Percentiles rank a stretch among this genome's conserved stretches.
These are phyloP conservation scores for Drosophila ananassae DNA, from an alignment of 1,140 invertebrate genomes.

Conservation along the genomic window DNA sequence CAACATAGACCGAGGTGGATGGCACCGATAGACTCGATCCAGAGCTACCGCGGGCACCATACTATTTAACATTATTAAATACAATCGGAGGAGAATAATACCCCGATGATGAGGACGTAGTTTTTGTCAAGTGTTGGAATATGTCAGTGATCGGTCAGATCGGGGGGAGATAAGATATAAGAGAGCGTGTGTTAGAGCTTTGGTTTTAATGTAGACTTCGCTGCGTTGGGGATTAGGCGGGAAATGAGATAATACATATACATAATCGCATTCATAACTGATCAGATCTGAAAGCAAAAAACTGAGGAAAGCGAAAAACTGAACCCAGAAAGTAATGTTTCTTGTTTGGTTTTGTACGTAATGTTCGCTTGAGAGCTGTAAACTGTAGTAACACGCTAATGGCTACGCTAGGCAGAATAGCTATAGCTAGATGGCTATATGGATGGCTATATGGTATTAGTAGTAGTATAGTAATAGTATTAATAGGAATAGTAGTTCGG, in stretches of 20 bases:
- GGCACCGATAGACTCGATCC: conserved; percentile 91
- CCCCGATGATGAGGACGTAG: conserved; percentile 17
- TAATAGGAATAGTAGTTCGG: conserved; percentile 18
- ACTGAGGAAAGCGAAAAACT: conserved; percentile 27
- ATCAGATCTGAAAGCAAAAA: conserved; percentile 39
- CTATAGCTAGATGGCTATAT: conserved; percentile 58
- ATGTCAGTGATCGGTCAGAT: conserved; percentile 44
- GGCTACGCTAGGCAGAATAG: conserved; percentile 60
- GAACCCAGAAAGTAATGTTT: conserved; percentile 43
- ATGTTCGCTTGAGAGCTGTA: conserved; percentile 49
- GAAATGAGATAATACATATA: conserved; percentile 65
- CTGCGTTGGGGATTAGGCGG: conserved; percentile 29
- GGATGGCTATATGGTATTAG: conserved; percentile 17
- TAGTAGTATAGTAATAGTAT: not conserved
- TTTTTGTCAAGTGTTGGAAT: conserved; percentile 6
- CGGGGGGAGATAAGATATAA: conserved; percentile 70
- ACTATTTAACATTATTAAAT: conserved; percentile 39
- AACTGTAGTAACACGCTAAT: conserved; percentile 57
- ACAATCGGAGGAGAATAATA: conserved; percentile 8
- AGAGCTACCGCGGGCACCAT: conserved; percentile 86
- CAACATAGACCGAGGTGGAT: conserved; percentile 87
- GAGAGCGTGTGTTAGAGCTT: conserved; percentile 76
- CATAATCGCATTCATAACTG: conserved; percentile 46
- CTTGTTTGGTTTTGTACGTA: conserved; percentile 52
- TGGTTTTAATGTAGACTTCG: conserved; percentile 39